phyloP scores from a whole-genome alignment of 2,888 invertebrate genomes.

The Conus canariensis region DNA sequence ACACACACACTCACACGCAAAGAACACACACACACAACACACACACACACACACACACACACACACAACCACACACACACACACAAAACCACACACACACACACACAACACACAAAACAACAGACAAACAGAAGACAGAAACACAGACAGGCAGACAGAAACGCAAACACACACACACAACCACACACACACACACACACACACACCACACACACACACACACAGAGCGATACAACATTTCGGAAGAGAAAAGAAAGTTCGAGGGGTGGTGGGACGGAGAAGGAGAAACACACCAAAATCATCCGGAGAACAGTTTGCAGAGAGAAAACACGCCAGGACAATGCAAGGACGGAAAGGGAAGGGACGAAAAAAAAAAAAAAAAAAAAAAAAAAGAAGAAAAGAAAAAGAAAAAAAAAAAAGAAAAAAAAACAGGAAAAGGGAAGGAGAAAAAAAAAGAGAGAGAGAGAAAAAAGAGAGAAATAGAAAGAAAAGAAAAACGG shows the following conservation, averaged over 20 bases:
- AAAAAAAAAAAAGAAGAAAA: neutral
- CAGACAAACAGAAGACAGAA: no score
- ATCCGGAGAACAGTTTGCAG: neutral
- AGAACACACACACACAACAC: conserved; percentile 4
- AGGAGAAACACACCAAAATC: neutral
- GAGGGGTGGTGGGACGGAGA: neutral
- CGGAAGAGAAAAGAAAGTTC: neutral
- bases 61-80: neutral
- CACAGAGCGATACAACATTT: neutral
- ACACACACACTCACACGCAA: neutral
- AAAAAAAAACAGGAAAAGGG: no score
- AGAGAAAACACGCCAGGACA: neutral
- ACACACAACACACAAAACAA: neutral
- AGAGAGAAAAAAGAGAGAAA: no score
- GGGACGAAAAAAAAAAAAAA: neutral
- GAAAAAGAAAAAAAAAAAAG: no score
- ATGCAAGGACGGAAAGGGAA: neutral
- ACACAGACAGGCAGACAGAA: neutral
- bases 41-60: neutral
- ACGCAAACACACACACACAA: neutral
- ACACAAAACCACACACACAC: neutral
- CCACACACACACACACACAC: neutral
- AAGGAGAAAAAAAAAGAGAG: no score
- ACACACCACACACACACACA: conserved; percentile 13
- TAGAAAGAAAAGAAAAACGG: no score